Conservation (phyloP, 2,888 invertebrate genomes). For the Leuctra nigra region DNA sequence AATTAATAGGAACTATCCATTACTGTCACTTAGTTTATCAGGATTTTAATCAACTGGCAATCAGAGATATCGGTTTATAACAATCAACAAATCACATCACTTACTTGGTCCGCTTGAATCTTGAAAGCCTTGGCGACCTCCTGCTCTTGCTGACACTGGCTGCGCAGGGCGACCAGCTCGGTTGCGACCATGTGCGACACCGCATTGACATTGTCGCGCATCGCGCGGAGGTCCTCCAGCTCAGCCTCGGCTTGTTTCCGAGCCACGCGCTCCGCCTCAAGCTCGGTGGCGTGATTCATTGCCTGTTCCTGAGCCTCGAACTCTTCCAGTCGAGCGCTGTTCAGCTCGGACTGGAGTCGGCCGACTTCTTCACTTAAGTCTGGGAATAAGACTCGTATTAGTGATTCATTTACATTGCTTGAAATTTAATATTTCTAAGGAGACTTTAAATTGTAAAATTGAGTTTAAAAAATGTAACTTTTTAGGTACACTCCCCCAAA, state of each 20-base stretch:
- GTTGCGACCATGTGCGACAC: constrained; percentile 59
- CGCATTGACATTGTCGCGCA: constrained; percentile 54
- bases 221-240: constrained; percentile 39
- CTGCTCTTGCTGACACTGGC: constrained; percentile 55
- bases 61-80: no score
- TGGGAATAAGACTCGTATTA: no score
- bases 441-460: no score
- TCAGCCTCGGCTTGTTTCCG: constrained; percentile 28
- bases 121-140: constrained; percentile 46
- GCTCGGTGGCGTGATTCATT: constrained; percentile 44
- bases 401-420: no score
- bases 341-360: constrained; percentile 58
- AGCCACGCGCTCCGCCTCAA: constrained; percentile 46
- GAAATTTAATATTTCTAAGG: no score
- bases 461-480: no score
- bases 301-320: constrained; percentile 64
- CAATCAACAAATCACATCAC: no score
- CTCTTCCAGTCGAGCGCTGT: constrained; percentile 56
- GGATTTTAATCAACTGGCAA: no score
- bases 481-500: no score
- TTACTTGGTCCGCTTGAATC: constrained; percentile 41
- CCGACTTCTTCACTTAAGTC: constrained; percentile 59
- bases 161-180: constrained; percentile 54
- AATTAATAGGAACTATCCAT: no score
- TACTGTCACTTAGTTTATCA: no score